Evolutionary conservation across 2,113 vertebrate genomes (phyloP).

Genomic region (Oxygymnocypris stewartii): DNA sequence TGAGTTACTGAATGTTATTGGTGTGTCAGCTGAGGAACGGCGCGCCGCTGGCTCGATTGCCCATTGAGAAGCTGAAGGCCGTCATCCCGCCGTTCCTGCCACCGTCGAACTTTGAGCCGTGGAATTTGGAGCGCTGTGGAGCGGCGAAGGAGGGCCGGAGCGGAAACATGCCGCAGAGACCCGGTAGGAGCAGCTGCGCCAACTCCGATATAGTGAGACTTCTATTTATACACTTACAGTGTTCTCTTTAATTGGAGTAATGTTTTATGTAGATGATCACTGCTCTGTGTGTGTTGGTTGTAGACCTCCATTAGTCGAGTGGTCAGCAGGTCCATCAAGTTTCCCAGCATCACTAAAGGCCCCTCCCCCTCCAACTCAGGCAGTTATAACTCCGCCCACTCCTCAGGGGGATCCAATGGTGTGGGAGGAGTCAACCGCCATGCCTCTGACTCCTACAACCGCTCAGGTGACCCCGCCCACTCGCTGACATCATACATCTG

Average conservation of each 20-base stretch:
- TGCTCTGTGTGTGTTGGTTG: conserved; percentile 25
- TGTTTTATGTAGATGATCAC: not conserved
- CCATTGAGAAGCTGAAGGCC: conserved; percentile 94
- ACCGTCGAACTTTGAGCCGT: conserved; percentile 93
- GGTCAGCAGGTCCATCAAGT: conserved; percentile 86
- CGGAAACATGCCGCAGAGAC: conserved; percentile 83
- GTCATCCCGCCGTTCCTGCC: conserved; percentile 97
- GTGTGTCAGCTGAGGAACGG: conserved; percentile 74
- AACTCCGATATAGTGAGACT: conserved; percentile 85
- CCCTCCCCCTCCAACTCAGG: conserved; percentile 88
- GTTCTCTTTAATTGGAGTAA: not conserved
- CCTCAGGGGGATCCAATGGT: conserved; percentile 90
- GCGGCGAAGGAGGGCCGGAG: conserved; percentile 77
- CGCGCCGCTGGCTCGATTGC: conserved; percentile 89
- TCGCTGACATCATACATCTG: not conserved
- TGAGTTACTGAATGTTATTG: not conserved
- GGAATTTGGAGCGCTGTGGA: conserved; percentile 87
- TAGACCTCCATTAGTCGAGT: conserved; percentile 86
- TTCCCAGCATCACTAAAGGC: conserved; percentile 86
- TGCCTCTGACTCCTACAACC: conserved; percentile 83
- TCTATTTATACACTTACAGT: too few species aligned
- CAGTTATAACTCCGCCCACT: conserved; percentile 93
- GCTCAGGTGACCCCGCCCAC: conserved; percentile 78
- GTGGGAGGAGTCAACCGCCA: conserved; percentile 84
- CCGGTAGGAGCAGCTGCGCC: conserved; percentile 77